Base-by-base conservation (phyloP, 2,888 invertebrate species). In the Phytoseiulus persimilis region DNA sequence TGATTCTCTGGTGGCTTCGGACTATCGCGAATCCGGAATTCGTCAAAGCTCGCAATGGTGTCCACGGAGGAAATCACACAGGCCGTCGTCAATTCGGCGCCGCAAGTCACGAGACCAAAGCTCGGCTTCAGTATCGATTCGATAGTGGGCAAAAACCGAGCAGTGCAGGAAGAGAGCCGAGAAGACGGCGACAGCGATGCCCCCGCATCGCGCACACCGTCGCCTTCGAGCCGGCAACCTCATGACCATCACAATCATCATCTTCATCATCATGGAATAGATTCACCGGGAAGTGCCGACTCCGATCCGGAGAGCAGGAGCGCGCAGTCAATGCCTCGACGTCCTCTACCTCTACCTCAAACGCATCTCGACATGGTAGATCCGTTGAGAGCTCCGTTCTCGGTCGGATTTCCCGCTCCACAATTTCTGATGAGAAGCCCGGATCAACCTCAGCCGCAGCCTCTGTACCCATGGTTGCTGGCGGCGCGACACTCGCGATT, bases 101-200 rank as follows among this genome's bases (percentile, higher is more conserved):
- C 87, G 32, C 87, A 87, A 23, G 87, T 87, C 33, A 87, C 87
- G 45, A 33, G 87, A 39, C 97, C 97, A 91, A 97, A 97, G 94
- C 96, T 97, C 93, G 97, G 97, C 92, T 97, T 97, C 93, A 96
- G 96, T 92, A 97, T 97, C 93, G 97, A 97, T 94, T 96, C 96
- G 92, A 96, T 97, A 92, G 97, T 97, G 91, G 97, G 97, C 28
- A 87, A 87, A 32, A 31, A 87, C 18, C 87, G 87, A 33, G 87
- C 87, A 31, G 87, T 87, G 28, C 39, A 33, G 5, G 87, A 33
- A n/a, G 87, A 39, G 6, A 45, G 28, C 33, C n/a, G 32, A 5
- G 87, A 28, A 0, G 87, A 45, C 2, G 87, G 39, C 5, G 33
- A 39, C 39, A 33, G 84, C 33, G 84, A 32, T n/a, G 87, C 87